Evolutionary conservation across 2,888 invertebrate species (phyloP).

Genomic region (Drosophila atripex): DNA sequence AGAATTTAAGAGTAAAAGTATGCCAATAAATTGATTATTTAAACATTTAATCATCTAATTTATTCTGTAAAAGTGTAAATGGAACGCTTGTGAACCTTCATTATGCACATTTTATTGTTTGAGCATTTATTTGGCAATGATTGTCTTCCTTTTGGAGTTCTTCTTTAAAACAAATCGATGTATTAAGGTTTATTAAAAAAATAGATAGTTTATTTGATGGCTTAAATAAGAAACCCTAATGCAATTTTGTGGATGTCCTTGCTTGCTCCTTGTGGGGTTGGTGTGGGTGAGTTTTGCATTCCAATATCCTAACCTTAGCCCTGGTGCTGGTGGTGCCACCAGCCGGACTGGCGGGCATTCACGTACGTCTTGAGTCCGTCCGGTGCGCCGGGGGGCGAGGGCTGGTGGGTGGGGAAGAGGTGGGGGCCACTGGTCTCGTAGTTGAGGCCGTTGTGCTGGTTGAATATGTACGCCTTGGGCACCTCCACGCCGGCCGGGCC

Average conservation of each 20-base stretch:
- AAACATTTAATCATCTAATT: too few species aligned
- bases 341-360: slow-evolving; percentile 73
- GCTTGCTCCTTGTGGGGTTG: neutral
- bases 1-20: neutral
- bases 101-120: neutral
- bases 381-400: slow-evolving; percentile 16
- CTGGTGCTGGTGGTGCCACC: slow-evolving; percentile 78
- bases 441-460: slow-evolving; percentile 83
- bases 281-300: neutral
- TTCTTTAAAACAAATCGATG: neutral
- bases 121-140: neutral
- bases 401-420: slow-evolving; percentile 74
- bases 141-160: neutral
- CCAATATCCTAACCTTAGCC: slow-evolving; percentile 32
- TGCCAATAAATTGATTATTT: too few species aligned
- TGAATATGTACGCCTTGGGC: slow-evolving; percentile 83
- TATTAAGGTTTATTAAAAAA: slow-evolving; percentile 11
- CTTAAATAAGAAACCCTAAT: slow-evolving; percentile 29
- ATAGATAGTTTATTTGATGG: slow-evolving; percentile 25
- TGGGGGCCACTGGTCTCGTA: slow-evolving; percentile 82
- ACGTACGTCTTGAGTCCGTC: slow-evolving; percentile 77
- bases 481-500: slow-evolving; percentile 53
- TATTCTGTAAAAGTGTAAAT: too few species aligned
- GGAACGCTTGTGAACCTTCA: too few species aligned
- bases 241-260: slow-evolving; percentile 2